Percentiles rank a stretch among this genome's conserved stretches.
Evolutionary conservation across 2,888 invertebrate genomes (phyloP).

Genomic region (Baronia brevicornis): DNA sequence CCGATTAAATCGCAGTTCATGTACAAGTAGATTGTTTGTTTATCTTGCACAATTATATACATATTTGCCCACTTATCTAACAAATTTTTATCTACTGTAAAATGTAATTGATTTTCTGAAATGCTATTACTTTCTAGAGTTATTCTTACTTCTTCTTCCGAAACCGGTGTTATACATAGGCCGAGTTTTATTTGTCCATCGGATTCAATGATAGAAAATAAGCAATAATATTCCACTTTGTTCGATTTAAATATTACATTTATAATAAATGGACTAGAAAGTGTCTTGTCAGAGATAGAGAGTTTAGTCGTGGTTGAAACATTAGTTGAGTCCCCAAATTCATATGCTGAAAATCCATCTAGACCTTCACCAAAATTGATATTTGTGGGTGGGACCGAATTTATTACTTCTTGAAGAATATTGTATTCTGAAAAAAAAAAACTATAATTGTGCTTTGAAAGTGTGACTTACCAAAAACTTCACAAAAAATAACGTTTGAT

Average conservation of each 20-base stretch:
- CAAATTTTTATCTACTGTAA: constrained; percentile 2
- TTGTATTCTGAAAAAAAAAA: constrained; percentile 38
- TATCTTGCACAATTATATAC: constrained; percentile 2
- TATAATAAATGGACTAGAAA: constrained; percentile 39
- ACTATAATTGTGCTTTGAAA: constrained; percentile 1
- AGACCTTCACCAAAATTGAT: constrained; percentile 15
- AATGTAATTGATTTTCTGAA: neutral
- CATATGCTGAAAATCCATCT: constrained; percentile 19
- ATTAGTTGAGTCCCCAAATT: constrained; percentile 18
- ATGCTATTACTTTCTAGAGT: constrained; percentile 17
- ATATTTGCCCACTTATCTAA: constrained; percentile 8
- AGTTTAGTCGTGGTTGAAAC: constrained; percentile 14
- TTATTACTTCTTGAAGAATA: constrained; percentile 22
- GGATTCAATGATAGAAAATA: constrained; percentile 40
- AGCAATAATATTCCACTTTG: constrained; percentile 24
- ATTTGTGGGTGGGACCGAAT: constrained; percentile 8
- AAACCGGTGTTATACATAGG: constrained; percentile 28
- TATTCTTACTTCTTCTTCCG: constrained; percentile 19
- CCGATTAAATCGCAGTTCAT: neutral
- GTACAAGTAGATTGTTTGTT: constrained; percentile 2
- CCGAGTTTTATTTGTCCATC: constrained; percentile 22
- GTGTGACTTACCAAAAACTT: too few species aligned
- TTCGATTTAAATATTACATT: constrained; percentile 34
- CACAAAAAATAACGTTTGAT: too few species aligned
- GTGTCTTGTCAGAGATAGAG: constrained; percentile 3